Evolutionary conservation across 2,888 invertebrate genomes (phyloP), one percentile per base, ranked within the genome.

Genomic region (Acanthacorydalis orientalis): DNA sequence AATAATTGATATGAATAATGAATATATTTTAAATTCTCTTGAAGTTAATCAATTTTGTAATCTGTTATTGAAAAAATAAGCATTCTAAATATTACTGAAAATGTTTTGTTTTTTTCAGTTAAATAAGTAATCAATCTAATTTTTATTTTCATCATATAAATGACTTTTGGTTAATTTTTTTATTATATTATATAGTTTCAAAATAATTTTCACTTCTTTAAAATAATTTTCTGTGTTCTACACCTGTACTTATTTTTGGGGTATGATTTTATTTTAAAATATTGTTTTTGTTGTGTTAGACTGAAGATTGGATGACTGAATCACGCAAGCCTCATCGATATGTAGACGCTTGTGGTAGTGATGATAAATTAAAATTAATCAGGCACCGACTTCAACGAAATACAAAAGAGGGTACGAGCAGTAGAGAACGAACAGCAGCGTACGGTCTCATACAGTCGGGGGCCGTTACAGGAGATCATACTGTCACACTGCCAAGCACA

Each of bases 301-400:
- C 85, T 55, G 84, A 85, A 52, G 78, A 79, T 57, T 70, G 70
- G 66, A 68, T 69, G 51, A 65, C 62, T 49, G 74, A 68, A 59
- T 62, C 64, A 58, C 69, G 66, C 59, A 73, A 68, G 60, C 63
- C 62, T 56, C 63, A 72, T 60, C 62, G 70, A 58, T 67, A 72
- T 61, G 56, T 67, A 57, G 65, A 68, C 49, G 54, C 58, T 52
- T 58, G 42, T 52, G 59, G 42, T 59, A 65, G 64, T 44, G 77
- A 77, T 53, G 78, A 78, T 53, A 76, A 75, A 60, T 59, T 75
- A 53, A 74, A 73, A 57, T 68, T 70, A 55, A 68, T 74, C 52
- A 52, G 74, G 65, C 52, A 67, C 65, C 64, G 75, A 70, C 56
- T 77, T 68, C 56, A 78, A 69, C 57, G 79, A 70, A 60, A 75